Evolutionary conservation across 2,888 invertebrate genomes (phyloP).

Genomic region (Adelphocoris suturalis): DNA sequence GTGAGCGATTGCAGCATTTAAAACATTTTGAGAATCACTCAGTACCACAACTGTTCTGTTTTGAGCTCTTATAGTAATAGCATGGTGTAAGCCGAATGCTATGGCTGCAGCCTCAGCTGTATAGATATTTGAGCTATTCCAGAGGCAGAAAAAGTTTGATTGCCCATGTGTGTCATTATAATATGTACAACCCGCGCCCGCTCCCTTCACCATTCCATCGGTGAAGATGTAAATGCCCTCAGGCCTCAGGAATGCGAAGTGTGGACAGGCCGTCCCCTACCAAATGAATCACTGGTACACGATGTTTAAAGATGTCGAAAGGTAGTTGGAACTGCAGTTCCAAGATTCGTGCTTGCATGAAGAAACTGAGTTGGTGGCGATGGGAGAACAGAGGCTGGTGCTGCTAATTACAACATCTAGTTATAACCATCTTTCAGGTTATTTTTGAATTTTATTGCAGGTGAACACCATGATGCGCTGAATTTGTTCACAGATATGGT

Average conservation of each 20-base stretch:
- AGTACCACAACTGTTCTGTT: not conserved
- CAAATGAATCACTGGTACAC: too few relatives aligned
- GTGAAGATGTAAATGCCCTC: not conserved
- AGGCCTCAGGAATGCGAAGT: not conserved
- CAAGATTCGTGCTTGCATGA: too few relatives aligned
- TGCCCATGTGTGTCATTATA: not conserved
- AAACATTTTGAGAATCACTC: not conserved
- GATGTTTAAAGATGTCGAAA: not conserved
- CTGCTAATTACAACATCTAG: too few relatives aligned
- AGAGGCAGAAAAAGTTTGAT: too few relatives aligned
- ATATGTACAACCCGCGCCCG: not conserved
- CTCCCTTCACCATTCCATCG: not conserved
- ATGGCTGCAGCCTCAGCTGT: too few relatives aligned
- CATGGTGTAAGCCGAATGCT: not conserved
- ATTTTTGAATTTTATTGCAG: slow-evolving; percentile 76
- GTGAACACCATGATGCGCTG: slow-evolving; percentile 82
- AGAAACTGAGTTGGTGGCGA: too few relatives aligned
- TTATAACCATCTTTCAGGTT: too few relatives aligned
- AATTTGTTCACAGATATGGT: slow-evolving; percentile 83
- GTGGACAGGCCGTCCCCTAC: not conserved
- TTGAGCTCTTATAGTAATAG: not conserved
- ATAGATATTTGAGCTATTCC: too few relatives aligned
- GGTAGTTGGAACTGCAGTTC: not conserved
- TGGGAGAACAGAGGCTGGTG: too few relatives aligned
- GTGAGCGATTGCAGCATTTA: not conserved